Percentiles rank a stretch among this genome's conserved stretches.
phyloP scores from a whole-genome alignment of 2,888 invertebrate genomes.

The Rhingia rostrata region DNA sequence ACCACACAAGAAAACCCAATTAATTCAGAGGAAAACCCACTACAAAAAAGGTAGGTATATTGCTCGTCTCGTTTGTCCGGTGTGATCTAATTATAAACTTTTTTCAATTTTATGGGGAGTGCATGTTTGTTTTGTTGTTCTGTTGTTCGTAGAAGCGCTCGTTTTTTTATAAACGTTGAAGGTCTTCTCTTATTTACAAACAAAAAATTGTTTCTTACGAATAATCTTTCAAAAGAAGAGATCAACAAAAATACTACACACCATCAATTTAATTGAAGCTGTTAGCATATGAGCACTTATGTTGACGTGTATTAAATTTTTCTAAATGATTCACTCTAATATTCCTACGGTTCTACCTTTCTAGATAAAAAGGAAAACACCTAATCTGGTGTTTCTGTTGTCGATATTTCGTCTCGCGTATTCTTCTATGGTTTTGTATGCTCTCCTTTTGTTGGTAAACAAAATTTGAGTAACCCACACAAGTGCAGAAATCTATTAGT shows the following conservation, averaged over 20 bases:
- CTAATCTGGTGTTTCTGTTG: slow-evolving; percentile 6
- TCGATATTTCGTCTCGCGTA: slow-evolving; percentile 10
- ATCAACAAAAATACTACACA: slow-evolving; percentile 27
- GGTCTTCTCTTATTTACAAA: slow-evolving; percentile 63
- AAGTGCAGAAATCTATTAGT: slow-evolving; percentile 28
- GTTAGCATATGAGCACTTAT: too few species aligned
- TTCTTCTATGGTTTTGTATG: neutral
- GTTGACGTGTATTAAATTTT: too few species aligned
- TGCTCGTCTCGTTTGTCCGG: slow-evolving; percentile 21
- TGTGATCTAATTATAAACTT: slow-evolving; percentile 56
- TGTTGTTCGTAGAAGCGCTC: neutral
- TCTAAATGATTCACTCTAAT: too few species aligned
- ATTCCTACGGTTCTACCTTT: too few species aligned
- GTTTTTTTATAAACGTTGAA: slow-evolving; percentile 7
- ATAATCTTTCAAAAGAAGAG: slow-evolving; percentile 17
- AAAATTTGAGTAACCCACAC: slow-evolving; percentile 3
- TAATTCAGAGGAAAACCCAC: slow-evolving; percentile 5
- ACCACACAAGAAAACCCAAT: slow-evolving; percentile 9
- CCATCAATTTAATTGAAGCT: too few species aligned
- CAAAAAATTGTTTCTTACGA: slow-evolving; percentile 34
- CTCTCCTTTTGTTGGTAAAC: slow-evolving; percentile 59
- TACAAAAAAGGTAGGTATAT: slow-evolving; percentile 25
- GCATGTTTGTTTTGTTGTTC: slow-evolving; percentile 61
- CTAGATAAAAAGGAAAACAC: too few species aligned
- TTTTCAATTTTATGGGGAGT: slow-evolving; percentile 12